Evolutionary conservation across 2,113 vertebrate genomes (phyloP).

Genomic region (Leptocoma aspasia): DNA sequence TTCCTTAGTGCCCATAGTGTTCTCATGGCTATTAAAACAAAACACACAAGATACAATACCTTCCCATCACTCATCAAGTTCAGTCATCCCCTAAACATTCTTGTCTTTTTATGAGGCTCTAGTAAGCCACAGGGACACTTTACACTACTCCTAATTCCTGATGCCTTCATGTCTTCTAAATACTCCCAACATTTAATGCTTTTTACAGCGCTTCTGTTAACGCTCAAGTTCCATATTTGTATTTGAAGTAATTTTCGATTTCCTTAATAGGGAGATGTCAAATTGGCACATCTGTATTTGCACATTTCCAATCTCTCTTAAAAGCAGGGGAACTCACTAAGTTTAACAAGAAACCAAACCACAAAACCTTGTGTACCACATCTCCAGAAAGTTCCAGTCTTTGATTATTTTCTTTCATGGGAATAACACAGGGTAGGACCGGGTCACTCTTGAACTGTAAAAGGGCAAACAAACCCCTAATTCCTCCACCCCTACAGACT

Average conservation of each 20-base stretch:
- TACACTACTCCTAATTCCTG: neutral
- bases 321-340: neutral
- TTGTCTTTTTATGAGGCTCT: neutral
- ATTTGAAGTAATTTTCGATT: neutral
- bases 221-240: neutral
- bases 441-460: neutral
- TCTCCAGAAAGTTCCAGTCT: neutral
- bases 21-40: neutral
- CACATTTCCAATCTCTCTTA: neutral
- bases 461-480: neutral
- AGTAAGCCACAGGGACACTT: neutral
- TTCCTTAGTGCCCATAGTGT: neutral
- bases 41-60: neutral
- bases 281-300: neutral
- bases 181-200: neutral
- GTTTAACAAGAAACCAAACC: neutral
- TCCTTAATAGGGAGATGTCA: neutral
- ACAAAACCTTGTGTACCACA: neutral
- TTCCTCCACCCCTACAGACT: neutral
- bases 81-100: neutral
- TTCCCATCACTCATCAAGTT: neutral
- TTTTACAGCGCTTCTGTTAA: neutral
- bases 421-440: neutral
- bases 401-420: neutral
- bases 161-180: fast-evolving